Evolutionary conservation across 2,797 vertebrate species (phyloP).

Genomic region (Cuniculus paca): DNA sequence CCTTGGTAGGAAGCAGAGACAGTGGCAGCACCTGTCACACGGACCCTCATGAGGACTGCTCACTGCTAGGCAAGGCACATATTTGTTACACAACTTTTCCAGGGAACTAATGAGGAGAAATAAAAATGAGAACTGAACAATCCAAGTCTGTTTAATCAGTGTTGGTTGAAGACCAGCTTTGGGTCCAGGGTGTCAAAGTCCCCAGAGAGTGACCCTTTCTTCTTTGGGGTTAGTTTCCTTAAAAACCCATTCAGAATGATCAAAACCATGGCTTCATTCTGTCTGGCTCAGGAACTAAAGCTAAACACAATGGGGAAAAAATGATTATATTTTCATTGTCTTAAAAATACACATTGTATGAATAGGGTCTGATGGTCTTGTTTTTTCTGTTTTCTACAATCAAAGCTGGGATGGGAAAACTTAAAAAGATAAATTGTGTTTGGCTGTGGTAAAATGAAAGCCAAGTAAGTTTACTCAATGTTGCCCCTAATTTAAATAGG

Average conservation of each 20-base stretch:
- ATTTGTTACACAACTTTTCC: accelerated
- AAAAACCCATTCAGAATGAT: not conserved
- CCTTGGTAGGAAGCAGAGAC: too few relatives aligned
- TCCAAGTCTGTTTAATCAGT: accelerated
- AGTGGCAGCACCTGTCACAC: accelerated
- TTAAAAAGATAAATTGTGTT: not conserved
- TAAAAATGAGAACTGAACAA: not conserved
- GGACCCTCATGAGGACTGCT: not conserved
- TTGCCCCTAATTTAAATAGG: not conserved
- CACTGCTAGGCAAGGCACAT: not conserved
- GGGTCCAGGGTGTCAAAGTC: accelerated
- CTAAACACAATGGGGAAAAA: not conserved
- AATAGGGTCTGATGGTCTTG: not conserved
- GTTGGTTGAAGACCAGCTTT: not conserved
- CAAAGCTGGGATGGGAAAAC: not conserved
- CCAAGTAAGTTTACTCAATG: not conserved
- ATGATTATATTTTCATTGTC: not conserved
- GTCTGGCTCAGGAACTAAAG: not conserved
- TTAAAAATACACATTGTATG: not conserved
- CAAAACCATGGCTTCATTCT: not conserved
- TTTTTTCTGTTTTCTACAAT: not conserved
- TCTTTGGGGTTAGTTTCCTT: not conserved
- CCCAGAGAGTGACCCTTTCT: accelerated
- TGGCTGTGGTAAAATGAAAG: not conserved
- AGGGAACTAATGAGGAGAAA: not conserved